phyloP scores from a whole-genome alignment of 92 coral and sea anemone species.

The Metridium senile region DNA sequence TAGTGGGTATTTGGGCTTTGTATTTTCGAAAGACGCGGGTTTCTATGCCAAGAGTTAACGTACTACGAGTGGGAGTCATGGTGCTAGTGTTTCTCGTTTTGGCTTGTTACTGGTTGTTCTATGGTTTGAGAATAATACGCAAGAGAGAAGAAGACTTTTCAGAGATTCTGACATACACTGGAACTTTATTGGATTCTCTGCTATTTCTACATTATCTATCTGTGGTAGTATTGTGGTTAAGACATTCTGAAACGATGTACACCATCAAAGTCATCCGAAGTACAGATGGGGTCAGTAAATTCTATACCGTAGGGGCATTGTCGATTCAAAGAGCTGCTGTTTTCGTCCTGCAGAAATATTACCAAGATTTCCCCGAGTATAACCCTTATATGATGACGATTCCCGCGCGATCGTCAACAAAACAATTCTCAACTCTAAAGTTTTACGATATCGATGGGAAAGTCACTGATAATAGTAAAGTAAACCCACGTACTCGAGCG shows the following conservation, averaged over 20 bases:
- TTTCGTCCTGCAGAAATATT: constrained; percentile 90
- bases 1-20: constrained; percentile 95
- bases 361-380: constrained; percentile 97
- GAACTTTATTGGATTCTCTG: constrained; percentile 81
- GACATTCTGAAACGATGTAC: constrained; percentile 85
- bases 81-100: constrained; percentile 80
- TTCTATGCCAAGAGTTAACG: constrained; percentile 87
- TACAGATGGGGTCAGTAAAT: constrained; percentile 87
- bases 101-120: constrained; percentile 94
- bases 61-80: constrained; percentile 83
- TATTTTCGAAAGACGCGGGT: constrained; percentile 94
- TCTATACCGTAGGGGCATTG: constrained; percentile 85
- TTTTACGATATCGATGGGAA: constrained; percentile 97
- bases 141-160: constrained; percentile 50
- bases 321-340: constrained; percentile 95
- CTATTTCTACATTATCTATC: constrained; percentile 89
- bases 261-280: constrained; percentile 96
- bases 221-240: constrained; percentile 90
- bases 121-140: constrained; percentile 78
- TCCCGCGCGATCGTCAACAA: constrained; percentile 83
- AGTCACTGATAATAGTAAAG: constrained; percentile 69
- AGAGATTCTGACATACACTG: constrained; percentile 74
- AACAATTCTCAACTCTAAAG: constrained; percentile 93
- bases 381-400: constrained; percentile 89
- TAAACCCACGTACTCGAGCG: constrained; percentile 91